Evolutionary conservation across 2,113 vertebrate genomes (phyloP), one percentile per base, ranked within the genome.

Genomic region (Pholis gunnellus): DNA sequence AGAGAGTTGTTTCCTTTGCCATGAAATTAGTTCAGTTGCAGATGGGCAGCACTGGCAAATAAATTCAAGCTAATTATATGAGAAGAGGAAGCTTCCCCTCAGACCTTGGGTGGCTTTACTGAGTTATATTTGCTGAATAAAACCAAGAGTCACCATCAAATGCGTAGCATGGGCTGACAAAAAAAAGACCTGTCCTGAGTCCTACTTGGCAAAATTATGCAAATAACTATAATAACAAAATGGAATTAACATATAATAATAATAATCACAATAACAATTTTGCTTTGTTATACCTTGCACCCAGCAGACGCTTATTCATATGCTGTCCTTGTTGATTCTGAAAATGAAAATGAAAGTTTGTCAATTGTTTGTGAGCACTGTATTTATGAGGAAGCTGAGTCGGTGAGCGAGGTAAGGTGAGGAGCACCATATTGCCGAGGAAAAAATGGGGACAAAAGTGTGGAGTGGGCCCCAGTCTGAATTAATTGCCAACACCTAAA

Each of bases 401-500:
- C 61, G 46, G 61, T 66, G 20, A 40, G 48, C 42, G 61, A 36
- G 46, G 27, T 61, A 59, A 80, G 52, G 74, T 67, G 61, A 80
- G 56, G 18, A 68, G 56, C 20, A 29, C 7, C 56, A 71, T 78
- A 71, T 81, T 88, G 18, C 46, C 7, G 29, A 54, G n/a, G 0
- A 14, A 77, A 77, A 92, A 91, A 90, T 66, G 73, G 78, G 88
- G 78, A 81, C 79, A 89, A 72, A 83, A 75, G 75, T 79, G 82
- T 63, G 75, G 31, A 82, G 63, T 81, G 77, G 61, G 72, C 73
- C 74, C 22, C 72, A 69, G 79, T 73, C 56, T 81, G 84, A 92
- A 90, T 89, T 91, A 92, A 92, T 90, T 88, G 91, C 89, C 42
- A 86, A 80, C 89, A 93, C 85, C 88, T 75, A 78, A 91, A 92